Evolutionary conservation across 2,888 invertebrate species (phyloP).

Genomic region (Gastracanthus pulcherrimus): DNA sequence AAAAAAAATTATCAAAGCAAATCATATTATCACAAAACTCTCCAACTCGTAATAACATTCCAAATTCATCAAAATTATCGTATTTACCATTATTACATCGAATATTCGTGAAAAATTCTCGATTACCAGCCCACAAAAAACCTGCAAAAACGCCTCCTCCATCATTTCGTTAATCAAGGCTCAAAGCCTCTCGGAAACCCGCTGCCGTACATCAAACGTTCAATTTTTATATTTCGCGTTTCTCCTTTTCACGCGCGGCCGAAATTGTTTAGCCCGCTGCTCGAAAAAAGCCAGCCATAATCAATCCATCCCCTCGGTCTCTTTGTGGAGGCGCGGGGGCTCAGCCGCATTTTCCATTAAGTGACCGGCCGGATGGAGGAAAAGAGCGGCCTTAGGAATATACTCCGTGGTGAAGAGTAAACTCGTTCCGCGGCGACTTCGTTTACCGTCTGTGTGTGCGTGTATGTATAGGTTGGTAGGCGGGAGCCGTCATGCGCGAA

Average conservation of each 20-base stretch:
- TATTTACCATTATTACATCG: not conserved
- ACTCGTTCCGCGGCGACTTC: not conserved
- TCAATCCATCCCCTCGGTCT: not conserved
- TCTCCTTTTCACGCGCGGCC: not conserved
- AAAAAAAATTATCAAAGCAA: too few species aligned
- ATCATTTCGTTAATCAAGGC: not conserved
- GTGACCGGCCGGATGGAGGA: not conserved
- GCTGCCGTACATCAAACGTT: not conserved
- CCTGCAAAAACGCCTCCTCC: not conserved
- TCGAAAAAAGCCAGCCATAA: not conserved
- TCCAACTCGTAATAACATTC: not conserved
- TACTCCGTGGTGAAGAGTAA: too few species aligned
- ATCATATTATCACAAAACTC: too few species aligned
- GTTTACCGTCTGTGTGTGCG: not conserved
- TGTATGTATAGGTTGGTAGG: not conserved
- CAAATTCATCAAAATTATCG: not conserved
- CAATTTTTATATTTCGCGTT: conserved; percentile 9
- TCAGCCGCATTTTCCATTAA: not conserved
- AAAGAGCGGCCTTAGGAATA: not conserved
- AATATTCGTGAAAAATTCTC: not conserved
- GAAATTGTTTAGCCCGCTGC: not conserved
- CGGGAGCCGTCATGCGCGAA: conserved; percentile 15
- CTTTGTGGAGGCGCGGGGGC: not conserved
- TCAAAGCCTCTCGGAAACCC: not conserved
- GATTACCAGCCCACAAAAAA: not conserved